A percentile compares a stretch with the other conserved stretches of the same genome.
Evolutionary conservation across 2,888 invertebrate genomes (phyloP).

Genomic region (Empis stercorea): DNA sequence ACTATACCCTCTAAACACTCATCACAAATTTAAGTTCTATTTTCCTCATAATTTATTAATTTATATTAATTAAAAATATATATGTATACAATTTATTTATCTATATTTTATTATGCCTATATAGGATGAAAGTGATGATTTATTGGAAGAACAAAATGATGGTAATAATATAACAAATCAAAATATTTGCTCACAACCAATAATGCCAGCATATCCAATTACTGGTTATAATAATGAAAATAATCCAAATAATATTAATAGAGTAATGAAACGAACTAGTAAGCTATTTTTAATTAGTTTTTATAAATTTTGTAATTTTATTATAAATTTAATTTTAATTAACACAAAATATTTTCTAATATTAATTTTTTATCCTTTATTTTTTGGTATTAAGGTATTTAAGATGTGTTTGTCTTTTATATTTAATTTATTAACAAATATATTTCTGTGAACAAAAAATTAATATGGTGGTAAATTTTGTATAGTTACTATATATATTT

Average conservation of each 20-base stretch:
- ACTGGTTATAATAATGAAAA: constrained; percentile 25
- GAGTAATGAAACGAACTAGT: constrained; percentile 35
- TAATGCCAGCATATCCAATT: constrained; percentile 34
- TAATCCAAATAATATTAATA: constrained; percentile 19
- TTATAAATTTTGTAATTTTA: constrained; percentile 3
- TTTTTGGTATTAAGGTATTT: background rate
- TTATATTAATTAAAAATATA: too few species aligned
- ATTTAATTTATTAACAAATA: too few species aligned
- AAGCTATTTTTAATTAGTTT: constrained; percentile 19
- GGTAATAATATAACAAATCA: constrained; percentile 16
- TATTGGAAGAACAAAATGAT: constrained; percentile 22
- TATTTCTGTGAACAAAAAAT: too few species aligned
- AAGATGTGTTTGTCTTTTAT: background rate
- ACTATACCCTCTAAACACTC: too few species aligned
- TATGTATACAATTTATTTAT: too few species aligned
- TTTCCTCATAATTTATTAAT: too few species aligned
- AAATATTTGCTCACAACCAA: constrained; percentile 29
- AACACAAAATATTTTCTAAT: background rate
- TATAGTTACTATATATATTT: too few species aligned
- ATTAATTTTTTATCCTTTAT: background rate
- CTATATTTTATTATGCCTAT: constrained; percentile 12
- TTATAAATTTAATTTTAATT: background rate
- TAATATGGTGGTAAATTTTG: too few species aligned
- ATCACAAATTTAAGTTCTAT: too few species aligned
- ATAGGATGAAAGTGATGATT: constrained; percentile 21